phyloP scores from a whole-genome alignment of 2,113 vertebrate genomes.

The Lynx canadensis region DNA sequence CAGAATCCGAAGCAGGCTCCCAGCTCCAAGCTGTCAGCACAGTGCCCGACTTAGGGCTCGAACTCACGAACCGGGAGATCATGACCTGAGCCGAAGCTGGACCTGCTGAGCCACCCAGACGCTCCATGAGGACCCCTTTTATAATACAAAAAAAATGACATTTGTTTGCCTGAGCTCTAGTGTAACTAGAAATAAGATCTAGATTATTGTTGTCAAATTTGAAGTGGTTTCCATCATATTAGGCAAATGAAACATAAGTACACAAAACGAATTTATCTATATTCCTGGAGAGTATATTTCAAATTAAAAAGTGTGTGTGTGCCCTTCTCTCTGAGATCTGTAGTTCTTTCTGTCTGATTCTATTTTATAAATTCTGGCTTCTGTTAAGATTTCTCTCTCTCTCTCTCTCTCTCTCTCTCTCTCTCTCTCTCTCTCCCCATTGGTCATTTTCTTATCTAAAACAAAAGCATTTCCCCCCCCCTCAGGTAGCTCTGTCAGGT shows the following conservation, averaged over 20 bases:
- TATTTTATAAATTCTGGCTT: neutral
- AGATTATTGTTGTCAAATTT: neutral
- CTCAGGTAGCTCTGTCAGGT: neutral
- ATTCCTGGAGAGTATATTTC: neutral
- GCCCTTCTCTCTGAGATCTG: neutral
- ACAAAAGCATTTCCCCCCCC: neutral
- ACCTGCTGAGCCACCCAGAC: too few species aligned
- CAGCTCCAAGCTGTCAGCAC: too few species aligned
- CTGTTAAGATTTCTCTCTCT: neutral
- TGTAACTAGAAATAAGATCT: neutral
- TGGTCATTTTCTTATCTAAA: neutral
- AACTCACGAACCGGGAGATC: too few species aligned
- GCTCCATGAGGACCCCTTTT: neutral
- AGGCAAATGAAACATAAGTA: neutral
- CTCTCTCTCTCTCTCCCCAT: neutral
- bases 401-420: too few species aligned
- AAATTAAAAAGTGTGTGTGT: neutral
- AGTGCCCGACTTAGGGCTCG: too few species aligned
- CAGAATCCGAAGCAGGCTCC: too few species aligned
- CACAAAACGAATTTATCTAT: neutral
- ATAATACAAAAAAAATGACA: neutral
- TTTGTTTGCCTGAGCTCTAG: neutral
- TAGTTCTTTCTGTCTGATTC: slow-evolving; percentile 5
- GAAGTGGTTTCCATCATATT: neutral
- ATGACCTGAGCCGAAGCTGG: too few species aligned